Evolutionary conservation across 2,888 invertebrate genomes (phyloP).

Genomic region (Yponomeuta cagnagella): DNA sequence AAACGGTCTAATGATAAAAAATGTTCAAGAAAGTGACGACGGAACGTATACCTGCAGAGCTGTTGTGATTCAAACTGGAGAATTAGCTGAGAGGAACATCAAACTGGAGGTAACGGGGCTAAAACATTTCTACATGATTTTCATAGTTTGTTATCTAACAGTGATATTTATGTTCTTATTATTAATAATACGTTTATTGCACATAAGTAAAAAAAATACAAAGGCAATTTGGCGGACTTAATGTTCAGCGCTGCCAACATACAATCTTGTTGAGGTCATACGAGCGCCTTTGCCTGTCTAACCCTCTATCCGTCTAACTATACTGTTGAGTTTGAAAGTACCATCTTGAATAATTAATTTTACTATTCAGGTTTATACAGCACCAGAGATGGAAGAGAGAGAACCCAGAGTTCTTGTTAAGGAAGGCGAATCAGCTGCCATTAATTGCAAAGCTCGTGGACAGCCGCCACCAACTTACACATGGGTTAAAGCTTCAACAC

Average conservation of each 20-base stretch:
- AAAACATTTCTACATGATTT: background rate
- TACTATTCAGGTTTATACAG: constrained; percentile 78
- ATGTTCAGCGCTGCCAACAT: no score
- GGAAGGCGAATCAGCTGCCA: constrained; percentile 86
- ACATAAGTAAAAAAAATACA: no score
- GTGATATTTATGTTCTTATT: no score
- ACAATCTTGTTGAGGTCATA: no score
- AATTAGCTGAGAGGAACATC: constrained; percentile 84
- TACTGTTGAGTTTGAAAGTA: background rate
- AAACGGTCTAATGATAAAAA: constrained; percentile 85
- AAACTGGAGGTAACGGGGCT: constrained; percentile 80
- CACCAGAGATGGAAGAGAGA: constrained; percentile 82
- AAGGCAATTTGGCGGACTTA: no score
- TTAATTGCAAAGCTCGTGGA: constrained; percentile 86
- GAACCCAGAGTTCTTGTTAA: constrained; percentile 79
- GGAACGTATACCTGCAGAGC: constrained; percentile 92
- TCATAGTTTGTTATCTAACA: no score
- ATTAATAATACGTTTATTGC: no score
- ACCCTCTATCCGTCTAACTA: no score
- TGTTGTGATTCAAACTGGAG: constrained; percentile 88
- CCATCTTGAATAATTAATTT: background rate
- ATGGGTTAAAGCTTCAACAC: constrained; percentile 86
- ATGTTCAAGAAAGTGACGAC: constrained; percentile 87
- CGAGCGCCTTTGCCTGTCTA: no score
- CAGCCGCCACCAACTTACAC: constrained; percentile 89